Percentiles rank a stretch among this genome's conserved stretches.
phyloP scores from a whole-genome alignment of 2,888 invertebrate genomes.

The Flexamia atlantica region DNA sequence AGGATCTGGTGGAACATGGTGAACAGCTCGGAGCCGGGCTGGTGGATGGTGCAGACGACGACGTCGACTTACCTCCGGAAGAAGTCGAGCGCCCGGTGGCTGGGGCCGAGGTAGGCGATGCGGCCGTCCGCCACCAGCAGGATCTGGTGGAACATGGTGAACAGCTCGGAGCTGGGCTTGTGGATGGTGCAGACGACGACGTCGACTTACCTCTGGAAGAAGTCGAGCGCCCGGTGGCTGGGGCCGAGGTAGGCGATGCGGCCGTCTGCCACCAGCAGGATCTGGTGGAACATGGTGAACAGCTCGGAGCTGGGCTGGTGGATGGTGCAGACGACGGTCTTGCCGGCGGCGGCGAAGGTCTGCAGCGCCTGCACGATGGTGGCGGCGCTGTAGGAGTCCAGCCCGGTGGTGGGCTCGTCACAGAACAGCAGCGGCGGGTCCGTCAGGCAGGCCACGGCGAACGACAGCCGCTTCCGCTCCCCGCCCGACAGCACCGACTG shows the following conservation, averaged over 20 bases:
- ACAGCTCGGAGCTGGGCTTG: constrained; percentile 93
- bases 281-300: constrained; percentile 89
- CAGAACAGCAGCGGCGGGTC: constrained; percentile 95
- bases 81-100: constrained; percentile 81
- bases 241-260: constrained; percentile 90
- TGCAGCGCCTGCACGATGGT: constrained; percentile 86
- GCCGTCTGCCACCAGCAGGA: constrained; percentile 91
- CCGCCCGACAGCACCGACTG: constrained; percentile 89
- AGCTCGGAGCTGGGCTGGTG: constrained; percentile 96
- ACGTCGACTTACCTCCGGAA: constrained; percentile 88
- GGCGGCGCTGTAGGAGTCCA: constrained; percentile 95
- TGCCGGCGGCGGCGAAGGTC: constrained; percentile 78
- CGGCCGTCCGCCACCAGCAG: constrained; percentile 92
- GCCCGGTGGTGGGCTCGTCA: constrained; percentile 95
- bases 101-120: constrained; percentile 88
- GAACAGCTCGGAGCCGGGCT: constrained; percentile 93
- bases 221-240: constrained; percentile 81
- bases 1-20: constrained; percentile 89
- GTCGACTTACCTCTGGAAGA: constrained; percentile 84
- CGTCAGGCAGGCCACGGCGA: constrained; percentile 94
- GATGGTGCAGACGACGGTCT: constrained; percentile 89
- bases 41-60: constrained; percentile 96
- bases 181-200: constrained; percentile 95
- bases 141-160: constrained; percentile 88
- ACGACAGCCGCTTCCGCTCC: constrained; percentile 94